These are phyloP conservation scores for Aegotheles bennettii DNA, from an alignment of 2,113 vertebrate genomes.

Conservation along the genomic window DNA sequence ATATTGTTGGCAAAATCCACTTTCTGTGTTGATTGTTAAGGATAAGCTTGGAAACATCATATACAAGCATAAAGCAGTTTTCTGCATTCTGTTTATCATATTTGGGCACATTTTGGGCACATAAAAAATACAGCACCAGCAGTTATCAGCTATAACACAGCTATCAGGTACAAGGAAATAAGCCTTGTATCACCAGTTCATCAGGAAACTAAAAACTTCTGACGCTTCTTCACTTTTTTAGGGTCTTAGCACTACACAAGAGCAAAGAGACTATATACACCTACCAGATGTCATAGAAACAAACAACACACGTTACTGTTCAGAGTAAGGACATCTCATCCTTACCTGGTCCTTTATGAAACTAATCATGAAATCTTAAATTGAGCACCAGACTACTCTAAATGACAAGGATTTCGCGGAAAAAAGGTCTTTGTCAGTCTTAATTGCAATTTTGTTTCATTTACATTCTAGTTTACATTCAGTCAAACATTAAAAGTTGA, in stretches of 20 bases:
- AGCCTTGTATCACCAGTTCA: background rate
- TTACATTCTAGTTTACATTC: background rate
- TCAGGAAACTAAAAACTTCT: background rate
- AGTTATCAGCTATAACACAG: background rate
- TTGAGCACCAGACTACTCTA: conserved; percentile 25
- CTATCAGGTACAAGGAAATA: background rate
- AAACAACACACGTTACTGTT: conserved; percentile 13
- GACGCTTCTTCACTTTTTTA: background rate
- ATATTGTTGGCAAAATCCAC: conserved; percentile 97
- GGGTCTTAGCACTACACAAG: background rate
- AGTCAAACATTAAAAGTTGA: conserved; percentile 24
- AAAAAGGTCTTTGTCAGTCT: conserved; percentile 14
- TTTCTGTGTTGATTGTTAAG: conserved; percentile 86
- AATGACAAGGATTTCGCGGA: conserved; percentile 1
- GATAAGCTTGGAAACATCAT: conserved; percentile 37
- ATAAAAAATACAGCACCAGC: background rate
- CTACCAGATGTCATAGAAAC: conserved; percentile 37
- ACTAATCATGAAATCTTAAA: conserved; percentile 43
- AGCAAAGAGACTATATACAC: background rate
- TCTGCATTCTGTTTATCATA: background rate
- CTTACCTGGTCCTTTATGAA: conserved; percentile 39
- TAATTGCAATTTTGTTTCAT: background rate
- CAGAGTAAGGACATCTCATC: conserved; percentile 47
- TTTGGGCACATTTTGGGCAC: background rate
- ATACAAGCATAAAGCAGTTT: background rate